phyloP scores from a whole-genome alignment of 2,113 vertebrate genomes.

The Hipposideros armiger region DNA sequence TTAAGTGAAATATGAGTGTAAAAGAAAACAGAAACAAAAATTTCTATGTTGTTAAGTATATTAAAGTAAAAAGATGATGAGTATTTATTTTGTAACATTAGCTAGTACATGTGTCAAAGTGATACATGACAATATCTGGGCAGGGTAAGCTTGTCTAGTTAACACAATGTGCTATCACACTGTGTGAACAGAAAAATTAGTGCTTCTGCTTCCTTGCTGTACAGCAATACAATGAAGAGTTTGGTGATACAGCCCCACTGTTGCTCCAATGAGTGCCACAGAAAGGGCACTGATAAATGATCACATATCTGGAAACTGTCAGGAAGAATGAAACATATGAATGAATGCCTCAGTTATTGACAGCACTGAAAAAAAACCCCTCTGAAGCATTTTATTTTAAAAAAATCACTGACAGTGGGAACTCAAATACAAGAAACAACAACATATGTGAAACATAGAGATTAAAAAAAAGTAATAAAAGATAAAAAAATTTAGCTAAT shows the following conservation, averaged over 20 bases:
- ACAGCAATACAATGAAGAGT: neutral
- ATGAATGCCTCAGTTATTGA: neutral
- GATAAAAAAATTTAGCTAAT: neutral
- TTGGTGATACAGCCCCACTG: fast-evolving
- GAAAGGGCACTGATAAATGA: neutral
- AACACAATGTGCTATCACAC: neutral
- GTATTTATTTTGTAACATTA: neutral
- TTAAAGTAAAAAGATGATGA: neutral
- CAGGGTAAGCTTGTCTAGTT: neutral
- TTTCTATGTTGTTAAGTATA: neutral
- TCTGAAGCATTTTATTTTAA: neutral
- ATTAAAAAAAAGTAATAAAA: neutral
- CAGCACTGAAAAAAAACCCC: neutral
- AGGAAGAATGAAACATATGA: neutral
- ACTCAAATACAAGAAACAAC: neutral
- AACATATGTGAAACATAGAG: neutral
- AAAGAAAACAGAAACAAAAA: neutral
- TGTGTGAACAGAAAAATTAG: neutral
- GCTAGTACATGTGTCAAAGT: neutral
- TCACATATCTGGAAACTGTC: neutral
- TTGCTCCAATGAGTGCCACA: neutral
- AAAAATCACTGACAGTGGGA: neutral
- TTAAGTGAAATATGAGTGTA: neutral
- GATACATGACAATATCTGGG: neutral
- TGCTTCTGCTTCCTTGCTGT: neutral